These are phyloP conservation scores for Lophius americanus DNA, from an alignment of 2,797 vertebrate genomes.

Conservation along the genomic window DNA sequence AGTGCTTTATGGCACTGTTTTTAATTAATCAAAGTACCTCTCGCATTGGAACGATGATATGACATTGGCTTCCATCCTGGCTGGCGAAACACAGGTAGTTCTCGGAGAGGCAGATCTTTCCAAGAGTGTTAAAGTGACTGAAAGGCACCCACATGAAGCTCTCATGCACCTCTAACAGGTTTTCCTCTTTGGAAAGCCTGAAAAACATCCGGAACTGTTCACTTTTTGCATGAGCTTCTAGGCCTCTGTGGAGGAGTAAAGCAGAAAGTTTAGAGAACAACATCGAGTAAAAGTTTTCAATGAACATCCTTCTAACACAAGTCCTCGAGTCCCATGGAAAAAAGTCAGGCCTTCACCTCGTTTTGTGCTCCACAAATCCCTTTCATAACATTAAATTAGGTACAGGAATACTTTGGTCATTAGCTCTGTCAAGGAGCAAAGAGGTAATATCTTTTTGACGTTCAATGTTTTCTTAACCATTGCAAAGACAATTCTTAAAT, in stretches of 20 bases:
- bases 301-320: neutral
- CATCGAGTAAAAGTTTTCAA: conserved; percentile 7
- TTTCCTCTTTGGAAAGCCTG: conserved; percentile 91
- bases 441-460: too few species aligned
- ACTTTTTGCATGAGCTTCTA: conserved; percentile 91
- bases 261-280: conserved; percentile 5
- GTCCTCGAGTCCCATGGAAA: conserved; percentile 3
- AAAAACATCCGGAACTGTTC: conserved; percentile 93
- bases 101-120: conserved; percentile 95
- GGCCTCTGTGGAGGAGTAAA: conserved; percentile 81
- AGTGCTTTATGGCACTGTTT: neutral
- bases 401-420: neutral
- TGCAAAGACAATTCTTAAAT: too few species aligned
- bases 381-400: neutral
- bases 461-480: too few species aligned
- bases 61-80: conserved; percentile 92
- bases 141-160: conserved; percentile 96
- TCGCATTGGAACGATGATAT: conserved; percentile 90
- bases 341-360: neutral
- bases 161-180: conserved; percentile 92
- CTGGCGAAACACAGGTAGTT: conserved; percentile 96
- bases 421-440: too few species aligned
- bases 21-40: conserved; percentile 79
- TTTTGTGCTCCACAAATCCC: neutral
- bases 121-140: conserved; percentile 89